phyloP scores from a whole-genome alignment of 2,797 vertebrate genomes.

The Spondyliosoma cantharus region DNA sequence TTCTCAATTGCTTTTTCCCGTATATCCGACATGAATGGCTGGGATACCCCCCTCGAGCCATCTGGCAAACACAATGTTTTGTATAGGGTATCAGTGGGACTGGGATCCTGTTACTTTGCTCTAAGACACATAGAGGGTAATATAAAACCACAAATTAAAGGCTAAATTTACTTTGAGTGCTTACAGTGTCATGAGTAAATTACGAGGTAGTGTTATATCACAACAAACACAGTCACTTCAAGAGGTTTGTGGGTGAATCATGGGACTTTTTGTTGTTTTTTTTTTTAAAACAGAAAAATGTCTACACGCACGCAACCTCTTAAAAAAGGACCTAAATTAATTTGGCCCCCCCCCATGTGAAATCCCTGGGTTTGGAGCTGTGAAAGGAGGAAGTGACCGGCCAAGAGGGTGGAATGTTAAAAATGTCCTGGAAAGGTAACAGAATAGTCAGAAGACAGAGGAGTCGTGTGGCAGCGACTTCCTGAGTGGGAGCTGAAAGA shows the following conservation, averaged over 20 bases:
- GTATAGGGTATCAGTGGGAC: constrained; percentile 36
- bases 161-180: constrained; percentile 30
- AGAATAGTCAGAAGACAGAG: constrained; percentile 42
- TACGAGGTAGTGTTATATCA: background rate
- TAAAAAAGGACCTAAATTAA: constrained; percentile 7
- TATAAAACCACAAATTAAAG: constrained; percentile 34
- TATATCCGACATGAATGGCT: constrained; percentile 24
- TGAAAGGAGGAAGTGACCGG: constrained; percentile 18
- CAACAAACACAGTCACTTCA: constrained; percentile 4
- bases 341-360: constrained; percentile 17
- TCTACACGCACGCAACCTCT: background rate
- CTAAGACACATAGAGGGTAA: background rate
- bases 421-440: constrained; percentile 48
- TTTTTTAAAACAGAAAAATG: constrained; percentile 9
- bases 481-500: constrained; percentile 59
- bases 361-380: constrained; percentile 2
- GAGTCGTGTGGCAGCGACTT: constrained; percentile 46
- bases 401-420: constrained; percentile 68
- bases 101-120: constrained; percentile 53
- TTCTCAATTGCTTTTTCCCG: constrained; percentile 41
- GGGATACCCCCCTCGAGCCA: constrained; percentile 19
- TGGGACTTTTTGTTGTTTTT: background rate
- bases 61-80: constrained; percentile 40
- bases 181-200: constrained; percentile 42
- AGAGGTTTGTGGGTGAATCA: constrained; percentile 6